These are phyloP conservation scores for Drosophila athabasca DNA, from an alignment of 1,140 invertebrate genomes.

Conservation along the genomic window DNA sequence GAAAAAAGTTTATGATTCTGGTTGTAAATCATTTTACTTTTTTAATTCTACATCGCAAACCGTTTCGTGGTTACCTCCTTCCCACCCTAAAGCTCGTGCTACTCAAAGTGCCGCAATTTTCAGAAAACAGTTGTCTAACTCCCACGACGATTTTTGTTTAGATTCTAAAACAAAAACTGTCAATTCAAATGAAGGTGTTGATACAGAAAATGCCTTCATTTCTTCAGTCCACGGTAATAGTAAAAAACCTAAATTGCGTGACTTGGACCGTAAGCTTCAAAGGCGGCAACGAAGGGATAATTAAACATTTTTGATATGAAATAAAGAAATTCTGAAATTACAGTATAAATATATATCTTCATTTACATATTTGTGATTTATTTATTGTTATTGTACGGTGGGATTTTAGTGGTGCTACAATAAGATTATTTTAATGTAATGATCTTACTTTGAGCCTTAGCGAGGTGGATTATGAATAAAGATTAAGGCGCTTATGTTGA, in stretches of 20 bases:
- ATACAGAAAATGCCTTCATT: constrained; percentile 24
- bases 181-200: constrained; percentile 17
- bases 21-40: constrained; percentile 86
- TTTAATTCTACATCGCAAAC: constrained; percentile 53
- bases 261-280: constrained; percentile 58
- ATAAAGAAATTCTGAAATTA: too few relatives aligned
- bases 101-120: constrained; percentile 93
- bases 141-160: constrained; percentile 60
- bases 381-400: too few relatives aligned
- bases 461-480: too few relatives aligned
- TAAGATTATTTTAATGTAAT: too few relatives aligned
- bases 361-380: too few relatives aligned
- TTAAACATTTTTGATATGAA: background rate
- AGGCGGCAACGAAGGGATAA: constrained; percentile 52
- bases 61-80: constrained; percentile 97
- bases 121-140: constrained; percentile 86
- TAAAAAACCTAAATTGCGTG: constrained; percentile 60
- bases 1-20: constrained; percentile 96
- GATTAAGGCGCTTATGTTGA: too few relatives aligned
- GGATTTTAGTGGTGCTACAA: too few relatives aligned
- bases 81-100: constrained; percentile 93
- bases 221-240: constrained; percentile 7
- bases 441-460: too few relatives aligned
- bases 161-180: constrained; percentile 34
- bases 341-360: too few relatives aligned